Conservation (phyloP, 2,113 vertebrate species). For the Rhizomys pruinosus region DNA sequence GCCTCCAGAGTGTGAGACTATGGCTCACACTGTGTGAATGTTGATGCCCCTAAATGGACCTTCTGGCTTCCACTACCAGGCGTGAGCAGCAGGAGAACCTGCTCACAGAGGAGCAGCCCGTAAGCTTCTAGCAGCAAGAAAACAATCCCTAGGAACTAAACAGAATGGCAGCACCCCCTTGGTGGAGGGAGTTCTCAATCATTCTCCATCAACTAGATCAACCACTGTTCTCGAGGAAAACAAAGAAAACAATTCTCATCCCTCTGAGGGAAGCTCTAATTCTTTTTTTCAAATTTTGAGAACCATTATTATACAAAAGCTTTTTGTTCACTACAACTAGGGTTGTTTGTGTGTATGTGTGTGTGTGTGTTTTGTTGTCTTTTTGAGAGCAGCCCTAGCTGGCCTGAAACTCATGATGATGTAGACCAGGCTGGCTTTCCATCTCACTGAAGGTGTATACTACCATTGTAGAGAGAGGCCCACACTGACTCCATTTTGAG, state of each 20-base stretch:
- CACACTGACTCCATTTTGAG: too few relatives aligned
- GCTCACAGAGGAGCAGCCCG: background rate
- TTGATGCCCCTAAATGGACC: background rate
- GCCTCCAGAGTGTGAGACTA: background rate
- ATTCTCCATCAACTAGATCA: background rate
- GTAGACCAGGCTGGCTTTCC: too few relatives aligned
- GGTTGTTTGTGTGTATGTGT: background rate
- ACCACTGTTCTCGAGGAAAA: too few relatives aligned
- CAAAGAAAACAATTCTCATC: background rate
- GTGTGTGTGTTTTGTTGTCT: background rate
- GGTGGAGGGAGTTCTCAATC: background rate
- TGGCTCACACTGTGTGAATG: background rate
- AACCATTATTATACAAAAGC: background rate
- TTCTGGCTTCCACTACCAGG: rapidly evolving
- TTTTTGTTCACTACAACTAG: background rate
- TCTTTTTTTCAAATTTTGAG: background rate
- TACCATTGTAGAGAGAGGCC: too few relatives aligned
- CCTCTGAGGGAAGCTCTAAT: background rate
- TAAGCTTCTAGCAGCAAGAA: background rate
- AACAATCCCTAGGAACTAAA: background rate
- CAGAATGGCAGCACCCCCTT: background rate
- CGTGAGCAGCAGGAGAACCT: background rate
- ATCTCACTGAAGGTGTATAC: too few relatives aligned
- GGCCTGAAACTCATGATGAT: too few relatives aligned
- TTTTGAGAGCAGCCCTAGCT: too few relatives aligned